Percentiles rank a stretch among this genome's conserved stretches.
These are phyloP conservation scores for Micropoecilia bifurca DNA, from an alignment of 2,797 vertebrate genomes.

Conservation along the genomic window DNA sequence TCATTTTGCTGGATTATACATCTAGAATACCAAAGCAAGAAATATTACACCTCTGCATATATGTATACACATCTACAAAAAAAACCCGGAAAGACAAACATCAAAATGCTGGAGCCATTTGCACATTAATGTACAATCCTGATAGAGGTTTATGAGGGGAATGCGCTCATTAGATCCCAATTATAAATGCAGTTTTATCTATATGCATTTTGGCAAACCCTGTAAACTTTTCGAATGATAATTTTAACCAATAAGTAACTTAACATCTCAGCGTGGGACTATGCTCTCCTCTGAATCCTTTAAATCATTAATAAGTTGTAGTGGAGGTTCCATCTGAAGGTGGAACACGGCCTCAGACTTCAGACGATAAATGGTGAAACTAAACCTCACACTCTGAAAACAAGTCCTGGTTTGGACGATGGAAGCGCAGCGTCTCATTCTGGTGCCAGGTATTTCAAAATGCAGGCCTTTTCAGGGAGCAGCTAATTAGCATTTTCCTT, in stretches of 20 bases:
- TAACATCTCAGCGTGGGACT: conserved; percentile 32
- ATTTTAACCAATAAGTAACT: conserved; percentile 49
- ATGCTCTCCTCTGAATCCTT: conserved; percentile 30
- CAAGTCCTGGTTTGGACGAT: conserved; percentile 18
- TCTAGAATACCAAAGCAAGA: conserved; percentile 8
- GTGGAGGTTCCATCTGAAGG: conserved; percentile 21
- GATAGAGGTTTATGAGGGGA: conserved; percentile 19
- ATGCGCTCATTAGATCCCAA: conserved; percentile 35
- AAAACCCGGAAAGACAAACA: background rate
- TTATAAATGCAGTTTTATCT: conserved; percentile 41
- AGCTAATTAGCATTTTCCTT: conserved; percentile 54
- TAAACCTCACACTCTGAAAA: conserved; percentile 10
- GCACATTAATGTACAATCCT: conserved; percentile 22
- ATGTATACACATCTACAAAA: background rate
- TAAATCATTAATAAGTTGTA: conserved; percentile 68
- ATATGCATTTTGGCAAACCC: conserved; percentile 38
- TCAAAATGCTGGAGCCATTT: conserved; percentile 15
- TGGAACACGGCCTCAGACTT: conserved; percentile 12
- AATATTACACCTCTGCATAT: background rate
- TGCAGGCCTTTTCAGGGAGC: conserved; percentile 42
- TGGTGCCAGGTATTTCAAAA: conserved; percentile 47
- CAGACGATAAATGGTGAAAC: conserved; percentile 5
- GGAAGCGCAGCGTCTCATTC: conserved; percentile 23
- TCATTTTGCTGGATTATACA: conserved; percentile 1
- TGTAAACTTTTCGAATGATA: conserved; percentile 30